phyloP scores from a whole-genome alignment of 1,140 invertebrate species.

The Cardiocondyla obscurior region DNA sequence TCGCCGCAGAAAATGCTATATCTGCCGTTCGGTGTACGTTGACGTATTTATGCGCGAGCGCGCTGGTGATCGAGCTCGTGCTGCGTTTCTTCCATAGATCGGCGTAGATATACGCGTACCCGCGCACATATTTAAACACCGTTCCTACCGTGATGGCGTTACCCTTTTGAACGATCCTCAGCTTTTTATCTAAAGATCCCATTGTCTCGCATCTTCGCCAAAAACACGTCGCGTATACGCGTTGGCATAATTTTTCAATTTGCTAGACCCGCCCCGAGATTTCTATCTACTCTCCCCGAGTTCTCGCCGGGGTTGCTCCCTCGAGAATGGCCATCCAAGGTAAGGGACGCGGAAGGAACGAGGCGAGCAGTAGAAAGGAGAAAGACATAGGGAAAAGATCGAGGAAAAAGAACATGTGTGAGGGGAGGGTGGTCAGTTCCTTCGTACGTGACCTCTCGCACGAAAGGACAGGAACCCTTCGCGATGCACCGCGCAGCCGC shows the following conservation, averaged over 20 bases:
- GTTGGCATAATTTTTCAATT: conserved; percentile 75
- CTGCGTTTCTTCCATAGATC: conserved; percentile 63
- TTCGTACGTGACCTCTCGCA: conserved; percentile 70
- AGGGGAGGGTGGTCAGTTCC: conserved; percentile 53
- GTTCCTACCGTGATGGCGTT: conserved; percentile 57
- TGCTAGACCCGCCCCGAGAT: conserved; percentile 68
- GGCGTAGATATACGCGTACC: conserved; percentile 56
- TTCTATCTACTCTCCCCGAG: conserved; percentile 63
- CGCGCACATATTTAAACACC: conserved; percentile 4
- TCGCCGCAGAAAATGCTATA: no score
- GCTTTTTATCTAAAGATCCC: conserved; percentile 67
- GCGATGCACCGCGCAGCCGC: conserved; percentile 35
- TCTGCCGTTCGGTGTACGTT: no score
- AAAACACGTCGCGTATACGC: conserved; percentile 65
- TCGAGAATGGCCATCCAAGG: not conserved
- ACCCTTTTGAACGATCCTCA: conserved; percentile 71
- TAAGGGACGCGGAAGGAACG: not conserved
- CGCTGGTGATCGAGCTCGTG: conserved; percentile 51
- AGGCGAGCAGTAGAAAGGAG: not conserved
- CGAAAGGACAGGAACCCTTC: conserved; percentile 66
- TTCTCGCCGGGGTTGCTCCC: conserved; percentile 60
- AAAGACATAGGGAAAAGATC: not conserved
- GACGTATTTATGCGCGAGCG: conserved; percentile 71
- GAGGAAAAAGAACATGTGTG: conserved; percentile 1
- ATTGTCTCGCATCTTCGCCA: conserved; percentile 74